Evolutionary conservation across 2,797 vertebrate genomes (phyloP), one percentile per base, ranked within the genome.

Genomic region (Dermochelys coriacea): DNA sequence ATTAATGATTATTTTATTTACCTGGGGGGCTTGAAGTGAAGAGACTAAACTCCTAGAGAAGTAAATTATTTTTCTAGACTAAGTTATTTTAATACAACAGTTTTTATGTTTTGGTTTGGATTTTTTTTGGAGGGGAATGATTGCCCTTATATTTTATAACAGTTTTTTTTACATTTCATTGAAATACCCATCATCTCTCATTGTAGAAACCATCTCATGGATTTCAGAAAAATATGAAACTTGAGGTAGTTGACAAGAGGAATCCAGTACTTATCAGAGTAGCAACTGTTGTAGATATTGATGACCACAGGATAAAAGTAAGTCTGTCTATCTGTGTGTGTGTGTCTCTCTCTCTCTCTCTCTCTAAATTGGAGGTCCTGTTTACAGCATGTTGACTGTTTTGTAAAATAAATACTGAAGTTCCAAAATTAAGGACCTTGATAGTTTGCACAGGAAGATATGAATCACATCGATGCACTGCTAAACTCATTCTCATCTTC

Each of bases 211-310:
- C 98, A 89, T 97, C 98, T 64, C 99, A 99, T 89, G 98, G 98
- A 95, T 99, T 99, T 97, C 98, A 99, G 97, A 98, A 98, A 91
- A 98, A 98, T 85, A 98, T 98, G 98, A 99, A 98, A 95, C 96
- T 99, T 94, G 98, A 99, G 96, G 98, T 97, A 6, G 98, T 99
- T 92, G 99, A 99, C 96, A 98, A 98, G 95, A 98, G 98, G 96
- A 99, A 99, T 88, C 98, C 99, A 34, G 23, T 98, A 88, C 98
- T 99, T 94, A 97, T 99, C 93, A 98, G 99, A 96, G 98, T 99
- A 92, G 98, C 98, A 84, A 98, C 98, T 3, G 97, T 99, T 59
- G 97, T 98, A 88, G 98, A 99, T 89, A 98, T 98, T 0, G 98
- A 99, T 80, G 98, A 99, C 80, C 98, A 99, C 68, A 98, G 98